Conservation (phyloP, 2,797 vertebrate species). For the Xenentodon cancila region DNA sequence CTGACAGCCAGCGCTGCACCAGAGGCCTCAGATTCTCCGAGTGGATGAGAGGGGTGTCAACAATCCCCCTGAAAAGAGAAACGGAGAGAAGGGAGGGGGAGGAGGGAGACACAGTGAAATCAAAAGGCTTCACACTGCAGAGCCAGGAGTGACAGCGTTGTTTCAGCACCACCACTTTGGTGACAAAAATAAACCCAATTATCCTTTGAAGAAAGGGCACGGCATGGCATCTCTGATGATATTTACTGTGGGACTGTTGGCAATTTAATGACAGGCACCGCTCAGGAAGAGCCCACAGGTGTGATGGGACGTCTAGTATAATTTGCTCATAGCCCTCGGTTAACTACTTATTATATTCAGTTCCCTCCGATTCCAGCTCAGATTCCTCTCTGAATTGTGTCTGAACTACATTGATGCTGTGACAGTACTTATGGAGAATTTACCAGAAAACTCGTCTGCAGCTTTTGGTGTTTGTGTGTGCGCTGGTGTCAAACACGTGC, state of each 20-base stretch:
- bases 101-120: slow-evolving; percentile 58
- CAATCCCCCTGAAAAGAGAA: slow-evolving; percentile 85
- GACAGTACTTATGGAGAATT: slow-evolving; percentile 13
- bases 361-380: slow-evolving; percentile 14
- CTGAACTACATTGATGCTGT: slow-evolving; percentile 27
- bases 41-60: slow-evolving; percentile 89
- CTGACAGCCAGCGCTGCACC: slow-evolving; percentile 85
- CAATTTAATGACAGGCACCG: slow-evolving; percentile 61
- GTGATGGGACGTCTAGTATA: slow-evolving; percentile 30
- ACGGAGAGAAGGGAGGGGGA: slow-evolving; percentile 40
- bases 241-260: slow-evolving; percentile 66
- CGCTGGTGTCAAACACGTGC: slow-evolving; percentile 3
- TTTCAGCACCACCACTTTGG: slow-evolving; percentile 75
- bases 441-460: slow-evolving; percentile 13
- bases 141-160: slow-evolving; percentile 79
- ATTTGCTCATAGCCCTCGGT: slow-evolving; percentile 58
- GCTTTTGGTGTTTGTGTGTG: background rate
- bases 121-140: slow-evolving; percentile 78
- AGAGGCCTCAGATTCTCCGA: slow-evolving; percentile 85
- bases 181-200: slow-evolving; percentile 84
- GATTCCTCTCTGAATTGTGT: slow-evolving; percentile 26
- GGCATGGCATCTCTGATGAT: slow-evolving; percentile 61
- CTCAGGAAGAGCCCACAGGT: slow-evolving; percentile 53
- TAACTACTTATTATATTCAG: slow-evolving; percentile 29
- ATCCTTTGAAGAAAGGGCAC: slow-evolving; percentile 70